These are phyloP conservation scores for Pomacea canaliculata DNA, from an alignment of 2,888 invertebrate species.

Conservation along the genomic window DNA sequence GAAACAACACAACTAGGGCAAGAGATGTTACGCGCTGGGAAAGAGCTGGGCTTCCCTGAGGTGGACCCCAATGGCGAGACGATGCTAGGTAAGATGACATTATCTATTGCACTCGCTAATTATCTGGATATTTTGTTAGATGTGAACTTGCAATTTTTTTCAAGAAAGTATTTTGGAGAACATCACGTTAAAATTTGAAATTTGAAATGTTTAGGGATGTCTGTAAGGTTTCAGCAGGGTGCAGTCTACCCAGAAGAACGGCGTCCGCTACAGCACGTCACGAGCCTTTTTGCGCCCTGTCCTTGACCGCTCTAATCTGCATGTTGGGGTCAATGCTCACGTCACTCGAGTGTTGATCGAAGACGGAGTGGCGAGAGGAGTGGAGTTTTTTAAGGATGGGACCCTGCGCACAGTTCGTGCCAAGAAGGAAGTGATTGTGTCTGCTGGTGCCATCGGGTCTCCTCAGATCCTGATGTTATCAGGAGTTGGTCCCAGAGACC, in stretches of 20 bases:
- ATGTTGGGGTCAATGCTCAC: conserved; percentile 29
- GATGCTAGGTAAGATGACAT: conserved; percentile 3
- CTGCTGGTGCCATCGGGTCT: conserved; percentile 68
- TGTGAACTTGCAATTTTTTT: too few species aligned
- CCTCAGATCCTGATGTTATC: conserved; percentile 68
- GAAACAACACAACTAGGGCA: conserved; percentile 41
- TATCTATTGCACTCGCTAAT: background rate
- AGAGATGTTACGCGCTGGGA: conserved; percentile 72
- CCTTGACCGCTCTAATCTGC: conserved; percentile 25
- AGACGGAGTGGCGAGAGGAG: conserved; percentile 49
- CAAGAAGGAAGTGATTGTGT: conserved; percentile 59
- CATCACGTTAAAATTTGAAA: too few species aligned
- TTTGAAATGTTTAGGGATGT: too few species aligned
- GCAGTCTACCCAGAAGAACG: conserved; percentile 21
- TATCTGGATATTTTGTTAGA: too few species aligned
- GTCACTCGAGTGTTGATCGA: conserved; percentile 38
- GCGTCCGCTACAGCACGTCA: conserved; percentile 29
- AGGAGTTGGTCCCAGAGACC: conserved; percentile 66
- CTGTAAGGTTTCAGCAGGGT: conserved; percentile 22
- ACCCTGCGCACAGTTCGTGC: conserved; percentile 40
- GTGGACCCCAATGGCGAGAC: conserved; percentile 71
- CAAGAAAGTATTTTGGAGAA: too few species aligned
- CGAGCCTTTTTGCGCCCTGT: conserved; percentile 30
- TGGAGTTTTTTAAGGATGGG: conserved; percentile 49
- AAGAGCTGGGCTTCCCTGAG: conserved; percentile 74